Percentiles rank a stretch among this genome's conserved stretches.
Evolutionary conservation across 1,140 invertebrate genomes (phyloP).

Genomic region (Aradophagus sp.): DNA sequence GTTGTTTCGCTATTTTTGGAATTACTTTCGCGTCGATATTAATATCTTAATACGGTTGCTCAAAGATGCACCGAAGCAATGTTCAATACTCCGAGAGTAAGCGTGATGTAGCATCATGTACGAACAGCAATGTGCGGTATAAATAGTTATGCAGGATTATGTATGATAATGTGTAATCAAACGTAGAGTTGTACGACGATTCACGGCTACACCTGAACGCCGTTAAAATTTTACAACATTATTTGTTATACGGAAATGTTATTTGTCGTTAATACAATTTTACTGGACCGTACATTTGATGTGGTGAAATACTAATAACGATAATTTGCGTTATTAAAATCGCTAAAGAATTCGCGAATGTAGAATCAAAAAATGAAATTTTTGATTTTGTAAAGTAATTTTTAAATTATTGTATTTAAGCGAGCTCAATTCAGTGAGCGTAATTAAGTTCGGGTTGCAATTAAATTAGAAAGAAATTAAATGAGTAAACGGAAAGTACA

Average conservation of each 20-base stretch:
- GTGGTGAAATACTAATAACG: too few relatives aligned
- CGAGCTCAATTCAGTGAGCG: too few relatives aligned
- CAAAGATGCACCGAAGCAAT: slow-evolving; percentile 31
- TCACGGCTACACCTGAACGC: slow-evolving; percentile 17
- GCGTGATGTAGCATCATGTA: slow-evolving; percentile 30
- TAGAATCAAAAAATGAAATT: too few relatives aligned
- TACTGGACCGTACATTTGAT: too few relatives aligned
- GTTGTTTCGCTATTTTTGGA: slow-evolving; percentile 5
- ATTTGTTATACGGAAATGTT: slow-evolving; percentile 8
- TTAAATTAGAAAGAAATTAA: too few relatives aligned
- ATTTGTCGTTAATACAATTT: too few relatives aligned
- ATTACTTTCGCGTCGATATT: slow-evolving; percentile 20
- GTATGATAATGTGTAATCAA: slow-evolving; percentile 33
- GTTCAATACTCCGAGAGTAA: slow-evolving; percentile 25
- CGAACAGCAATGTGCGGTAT: slow-evolving; percentile 23
- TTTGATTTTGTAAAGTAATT: too few relatives aligned
- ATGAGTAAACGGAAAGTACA: too few relatives aligned
- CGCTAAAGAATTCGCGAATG: too few relatives aligned
- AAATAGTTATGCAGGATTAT: slow-evolving; percentile 36
- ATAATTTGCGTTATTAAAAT: too few relatives aligned
- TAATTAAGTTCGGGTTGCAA: too few relatives aligned
- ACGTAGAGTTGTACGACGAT: slow-evolving; percentile 9
- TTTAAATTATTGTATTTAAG: too few relatives aligned
- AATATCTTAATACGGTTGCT: slow-evolving; percentile 34
- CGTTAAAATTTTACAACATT: slow-evolving; percentile 16